Conservation (phyloP, 2,797 vertebrate species). For the Brachyalestes nurse region DNA sequence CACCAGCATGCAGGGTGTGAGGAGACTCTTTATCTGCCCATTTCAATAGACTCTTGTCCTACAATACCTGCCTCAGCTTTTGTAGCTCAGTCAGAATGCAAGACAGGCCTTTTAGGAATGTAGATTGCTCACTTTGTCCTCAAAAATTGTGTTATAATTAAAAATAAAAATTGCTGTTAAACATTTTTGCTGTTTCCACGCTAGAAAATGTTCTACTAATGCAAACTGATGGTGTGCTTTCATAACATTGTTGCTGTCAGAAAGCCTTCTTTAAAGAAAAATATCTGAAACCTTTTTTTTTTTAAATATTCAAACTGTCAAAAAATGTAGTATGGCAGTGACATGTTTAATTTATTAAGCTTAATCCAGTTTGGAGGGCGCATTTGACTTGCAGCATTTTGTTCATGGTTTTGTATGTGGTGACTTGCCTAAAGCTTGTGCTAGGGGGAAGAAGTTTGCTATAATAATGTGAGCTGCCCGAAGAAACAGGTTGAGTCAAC, state of each 20-base stretch:
- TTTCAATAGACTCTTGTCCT: slow-evolving; percentile 10
- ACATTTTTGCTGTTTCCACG: background rate
- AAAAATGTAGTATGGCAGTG: no score
- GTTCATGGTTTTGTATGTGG: background rate
- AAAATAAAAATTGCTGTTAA: no score
- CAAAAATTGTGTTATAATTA: background rate
- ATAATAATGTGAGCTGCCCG: slow-evolving; percentile 20
- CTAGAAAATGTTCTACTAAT: background rate
- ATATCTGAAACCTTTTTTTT: no score
- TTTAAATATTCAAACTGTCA: no score
- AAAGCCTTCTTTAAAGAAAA: background rate
- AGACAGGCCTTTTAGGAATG: background rate
- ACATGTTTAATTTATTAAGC: background rate
- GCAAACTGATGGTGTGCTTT: background rate
- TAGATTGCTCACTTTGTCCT: background rate
- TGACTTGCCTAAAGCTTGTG: background rate
- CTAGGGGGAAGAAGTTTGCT: slow-evolving; percentile 26
- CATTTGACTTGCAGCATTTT: background rate
- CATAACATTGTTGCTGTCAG: background rate
- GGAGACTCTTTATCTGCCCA: slow-evolving; percentile 2
- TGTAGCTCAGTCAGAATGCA: background rate
- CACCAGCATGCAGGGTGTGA: slow-evolving; percentile 1
- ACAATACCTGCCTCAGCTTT: slow-evolving; percentile 17
- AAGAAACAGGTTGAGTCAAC: slow-evolving; percentile 20
- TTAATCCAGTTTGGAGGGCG: background rate